Base-by-base conservation (phyloP, 1,140 invertebrate genomes). In the Idris sp. region DNA sequence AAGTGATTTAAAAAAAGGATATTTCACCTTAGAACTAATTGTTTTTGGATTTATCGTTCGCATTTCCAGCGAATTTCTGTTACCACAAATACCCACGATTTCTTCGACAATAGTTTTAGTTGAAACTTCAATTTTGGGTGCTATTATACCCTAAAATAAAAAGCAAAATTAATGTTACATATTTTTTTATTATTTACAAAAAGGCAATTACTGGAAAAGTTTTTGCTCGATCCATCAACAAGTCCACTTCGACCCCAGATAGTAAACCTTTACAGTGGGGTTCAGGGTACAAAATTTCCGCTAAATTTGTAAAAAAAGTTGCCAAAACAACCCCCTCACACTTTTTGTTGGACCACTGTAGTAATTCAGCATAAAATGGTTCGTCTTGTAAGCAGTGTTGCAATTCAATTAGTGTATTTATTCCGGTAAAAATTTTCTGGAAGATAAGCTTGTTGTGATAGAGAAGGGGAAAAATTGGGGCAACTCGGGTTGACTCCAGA, bases 391-490 rank as follows among this genome's bases (percentile, higher is more conserved):
- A 78, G 16, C 62, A 79, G 19, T 62, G 77, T 49, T 86, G 84
- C 25, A 90, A 67, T 15, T 89, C 86, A 22, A 80, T 77, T 71
- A 89, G 84, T 76, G 85, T 88, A 80, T 61, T 87, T 7, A 88
- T 85, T 30, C 89, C 85, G 41, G 84, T 81, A 78, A 90, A 92
- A 28, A 89, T 85, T 84, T 92, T 92, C 35, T 89, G 85, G 78
- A 92, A 93, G 25, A 89, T 87, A 78, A 92, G 92, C 61, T 89
- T 89, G 77, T 92, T 90, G 73, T 91, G 88, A 77, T 90, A 91
- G 11, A 89, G 71, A 3, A 93, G 79, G 0, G 92, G 92, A 81
- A 93, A 93, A 35, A 86, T 75, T 1, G 92, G 92, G 9, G 88
- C 84, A 18, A 91, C 80, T 58, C 84, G 76, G 28, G 82, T 88